These are phyloP conservation scores for Atrichornis clamosus DNA, from an alignment of 2,113 vertebrate species.

Conservation along the genomic window DNA sequence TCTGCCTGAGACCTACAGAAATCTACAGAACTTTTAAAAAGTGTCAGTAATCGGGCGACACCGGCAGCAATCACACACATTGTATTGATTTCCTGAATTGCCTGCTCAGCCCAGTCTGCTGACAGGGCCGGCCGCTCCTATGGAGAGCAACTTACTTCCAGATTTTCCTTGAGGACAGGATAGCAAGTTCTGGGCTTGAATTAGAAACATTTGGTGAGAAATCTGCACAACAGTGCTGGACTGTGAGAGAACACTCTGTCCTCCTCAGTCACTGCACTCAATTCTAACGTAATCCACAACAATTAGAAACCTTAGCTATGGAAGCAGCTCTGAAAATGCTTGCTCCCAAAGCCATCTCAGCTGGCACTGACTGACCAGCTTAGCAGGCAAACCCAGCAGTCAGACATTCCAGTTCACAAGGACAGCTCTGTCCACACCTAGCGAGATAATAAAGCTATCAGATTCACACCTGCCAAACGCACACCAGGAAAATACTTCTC, in stretches of 20 bases:
- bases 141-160: background rate
- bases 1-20: background rate
- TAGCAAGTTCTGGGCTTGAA: conserved; percentile 2
- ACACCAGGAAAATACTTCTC: background rate
- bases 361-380: background rate
- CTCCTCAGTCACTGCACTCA: background rate
- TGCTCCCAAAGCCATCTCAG: background rate
- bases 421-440: background rate
- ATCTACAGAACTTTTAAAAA: background rate
- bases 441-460: background rate
- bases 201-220: conserved; percentile 43
- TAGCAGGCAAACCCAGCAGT: background rate
- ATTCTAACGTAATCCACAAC: background rate
- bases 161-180: conserved; percentile 14
- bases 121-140: background rate
- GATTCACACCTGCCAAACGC: background rate
- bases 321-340: background rate
- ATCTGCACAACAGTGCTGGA: background rate
- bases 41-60: background rate
- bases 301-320: background rate
- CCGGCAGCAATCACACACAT: background rate
- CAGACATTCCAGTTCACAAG: background rate
- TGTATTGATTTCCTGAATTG: background rate
- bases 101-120: background rate
- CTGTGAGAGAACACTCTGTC: conserved; percentile 15